A percentile compares a stretch with the other conserved stretches of the same genome.
phyloP scores from a whole-genome alignment of 2,888 invertebrate species.

The Drosophila longiperda region DNA sequence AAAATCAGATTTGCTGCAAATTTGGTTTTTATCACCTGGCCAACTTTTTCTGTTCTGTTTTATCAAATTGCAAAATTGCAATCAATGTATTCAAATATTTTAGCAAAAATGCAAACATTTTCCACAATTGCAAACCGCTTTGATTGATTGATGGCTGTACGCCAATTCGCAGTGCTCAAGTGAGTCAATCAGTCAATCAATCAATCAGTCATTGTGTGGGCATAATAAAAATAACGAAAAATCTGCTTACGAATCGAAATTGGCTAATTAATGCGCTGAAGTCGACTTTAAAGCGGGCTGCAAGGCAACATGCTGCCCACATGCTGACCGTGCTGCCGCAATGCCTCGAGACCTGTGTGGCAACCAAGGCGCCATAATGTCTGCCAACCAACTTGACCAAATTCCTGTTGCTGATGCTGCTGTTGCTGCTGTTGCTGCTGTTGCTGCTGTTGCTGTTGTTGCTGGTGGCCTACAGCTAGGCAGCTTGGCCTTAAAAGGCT shows the following conservation, averaged over 20 bases:
- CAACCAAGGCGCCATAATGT: slow-evolving; percentile 57
- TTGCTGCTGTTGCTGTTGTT: slow-evolving; percentile 9
- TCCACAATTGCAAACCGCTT: neutral
- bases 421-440: slow-evolving; percentile 10
- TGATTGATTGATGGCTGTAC: neutral
- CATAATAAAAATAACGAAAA: neutral
- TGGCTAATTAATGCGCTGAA: slow-evolving; percentile 2
- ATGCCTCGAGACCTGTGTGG: neutral
- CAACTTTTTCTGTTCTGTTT: neutral
- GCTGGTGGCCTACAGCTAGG: slow-evolving; percentile 5
- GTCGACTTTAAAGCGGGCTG: slow-evolving; percentile 1
- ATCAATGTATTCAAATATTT: neutral
- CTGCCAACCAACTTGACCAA: slow-evolving; percentile 21
- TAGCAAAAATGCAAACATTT: neutral
- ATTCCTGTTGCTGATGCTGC: slow-evolving; percentile 9
- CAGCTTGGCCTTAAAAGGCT: slow-evolving; percentile 45
- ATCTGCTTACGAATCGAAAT: neutral
- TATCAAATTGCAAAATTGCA: neutral
- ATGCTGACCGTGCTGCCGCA: neutral
- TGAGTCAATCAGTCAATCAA: neutral
- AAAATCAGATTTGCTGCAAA: too few relatives aligned
- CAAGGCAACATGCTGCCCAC: slow-evolving; percentile 2
- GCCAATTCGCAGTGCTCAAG: neutral
- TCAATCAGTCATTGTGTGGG: neutral
- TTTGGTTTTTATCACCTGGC: too few relatives aligned